phyloP scores from a whole-genome alignment of 1,140 invertebrate species.

The Hylaeus anthracinus region DNA sequence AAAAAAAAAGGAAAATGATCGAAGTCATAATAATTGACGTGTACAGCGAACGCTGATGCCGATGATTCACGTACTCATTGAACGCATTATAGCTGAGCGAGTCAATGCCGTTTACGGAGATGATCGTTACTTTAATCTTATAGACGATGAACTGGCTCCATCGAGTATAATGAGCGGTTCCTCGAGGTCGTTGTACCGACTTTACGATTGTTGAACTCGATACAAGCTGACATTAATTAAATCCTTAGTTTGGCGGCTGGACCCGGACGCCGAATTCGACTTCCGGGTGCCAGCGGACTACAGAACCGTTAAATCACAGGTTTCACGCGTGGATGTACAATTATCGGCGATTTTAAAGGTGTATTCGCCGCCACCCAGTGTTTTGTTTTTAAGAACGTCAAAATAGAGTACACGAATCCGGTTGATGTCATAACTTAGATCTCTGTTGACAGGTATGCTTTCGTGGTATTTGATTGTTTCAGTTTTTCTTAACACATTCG shows the following conservation, averaged over 20 bases:
- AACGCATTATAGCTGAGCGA: not conserved
- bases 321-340: conserved; percentile 7
- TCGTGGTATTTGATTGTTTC: too few species aligned
- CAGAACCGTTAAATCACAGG: conserved; percentile 30
- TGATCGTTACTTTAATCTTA: not conserved
- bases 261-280: not conserved
- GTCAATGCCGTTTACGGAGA: not conserved
- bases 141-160: not conserved
- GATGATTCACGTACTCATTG: not conserved
- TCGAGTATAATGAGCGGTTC: not conserved
- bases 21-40: not conserved
- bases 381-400: not conserved
- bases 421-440: too few species aligned
- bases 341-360: conserved; percentile 38
- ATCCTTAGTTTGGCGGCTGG: not conserved
- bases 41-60: not conserved
- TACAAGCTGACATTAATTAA: conserved; percentile 17
- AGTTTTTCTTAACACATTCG: too few species aligned
- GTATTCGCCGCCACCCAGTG: not conserved
- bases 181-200: conserved; percentile 9
- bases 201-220: not conserved
- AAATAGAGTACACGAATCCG: not conserved
- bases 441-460: too few species aligned
- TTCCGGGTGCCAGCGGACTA: conserved; percentile 11
- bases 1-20: not conserved